Percentiles rank a stretch among this genome's conserved stretches.
Conservation (phyloP, 92 coral and sea anemone species). For the Actinernus sp. region DNA sequence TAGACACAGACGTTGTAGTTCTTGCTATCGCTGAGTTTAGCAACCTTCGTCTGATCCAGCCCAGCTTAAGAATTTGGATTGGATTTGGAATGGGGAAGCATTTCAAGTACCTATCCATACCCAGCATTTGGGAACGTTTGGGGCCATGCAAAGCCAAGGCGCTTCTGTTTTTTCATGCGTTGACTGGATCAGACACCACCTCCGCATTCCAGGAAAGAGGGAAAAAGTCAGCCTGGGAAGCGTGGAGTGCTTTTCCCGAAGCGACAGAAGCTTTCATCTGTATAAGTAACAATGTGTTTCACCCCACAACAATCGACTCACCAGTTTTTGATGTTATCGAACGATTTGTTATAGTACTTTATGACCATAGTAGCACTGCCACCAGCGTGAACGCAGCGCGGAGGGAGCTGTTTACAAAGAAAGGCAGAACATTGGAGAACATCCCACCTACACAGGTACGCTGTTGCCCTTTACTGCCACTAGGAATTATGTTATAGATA, state of each 20-base stretch:
- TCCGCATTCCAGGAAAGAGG: constrained; percentile 52
- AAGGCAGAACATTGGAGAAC: constrained; percentile 51
- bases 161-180: constrained; percentile 51
- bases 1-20: constrained; percentile 31
- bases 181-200: constrained; percentile 63
- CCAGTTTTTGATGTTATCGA: neutral
- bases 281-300: constrained; percentile 2
- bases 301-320: neutral
- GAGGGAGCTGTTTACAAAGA: constrained; percentile 57
- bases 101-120: constrained; percentile 34
- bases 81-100: too few species aligned
- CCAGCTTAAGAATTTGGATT: constrained; percentile 6
- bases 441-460: constrained; percentile 56
- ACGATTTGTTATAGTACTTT: too few species aligned
- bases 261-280: constrained; percentile 21
- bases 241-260: constrained; percentile 36
- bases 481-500: too few species aligned
- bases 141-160: constrained; percentile 44
- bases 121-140: constrained; percentile 14
- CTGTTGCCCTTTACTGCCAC: too few species aligned
- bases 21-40: constrained; percentile 6
- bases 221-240: constrained; percentile 75
- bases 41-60: neutral
- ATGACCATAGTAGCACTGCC: too few species aligned
- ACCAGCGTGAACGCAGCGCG: constrained; percentile 47